A percentile compares a stretch with the other conserved stretches of the same genome.
phyloP scores from a whole-genome alignment of 2,888 invertebrate species.

The Hydriomena furcata region DNA sequence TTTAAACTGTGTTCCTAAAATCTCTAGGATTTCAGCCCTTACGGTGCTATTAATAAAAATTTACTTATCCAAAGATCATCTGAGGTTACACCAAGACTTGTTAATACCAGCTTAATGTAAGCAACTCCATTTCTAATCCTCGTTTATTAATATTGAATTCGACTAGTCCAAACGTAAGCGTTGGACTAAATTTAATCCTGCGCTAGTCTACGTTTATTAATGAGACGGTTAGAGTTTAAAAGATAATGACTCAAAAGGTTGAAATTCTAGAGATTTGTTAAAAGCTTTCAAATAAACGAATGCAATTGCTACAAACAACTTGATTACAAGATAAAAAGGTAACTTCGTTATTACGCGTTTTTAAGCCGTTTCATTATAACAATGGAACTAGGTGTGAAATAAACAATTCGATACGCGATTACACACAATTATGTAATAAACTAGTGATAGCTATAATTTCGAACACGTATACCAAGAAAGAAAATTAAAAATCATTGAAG shows the following conservation, averaged over 20 bases:
- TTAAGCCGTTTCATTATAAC: slow-evolving; percentile 20
- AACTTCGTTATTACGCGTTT: no score
- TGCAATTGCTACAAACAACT: slow-evolving; percentile 4
- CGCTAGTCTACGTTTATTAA: background rate
- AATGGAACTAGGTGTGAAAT: slow-evolving; percentile 28
- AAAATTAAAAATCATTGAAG: slow-evolving; percentile 12
- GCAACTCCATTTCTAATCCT: no score
- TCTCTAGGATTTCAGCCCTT: no score
- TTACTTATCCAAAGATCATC: no score
- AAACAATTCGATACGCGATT: slow-evolving; percentile 21
- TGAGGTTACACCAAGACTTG: no score
- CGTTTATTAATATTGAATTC: no score
- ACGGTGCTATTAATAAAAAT: no score
- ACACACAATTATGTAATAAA: slow-evolving; percentile 13
- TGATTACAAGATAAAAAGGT: slow-evolving; percentile 4
- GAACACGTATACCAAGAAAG: background rate
- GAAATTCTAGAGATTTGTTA: slow-evolving; percentile 7
- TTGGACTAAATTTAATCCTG: slow-evolving; percentile 7
- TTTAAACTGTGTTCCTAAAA: no score
- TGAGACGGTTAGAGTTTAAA: no score
- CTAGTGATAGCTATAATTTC: slow-evolving; percentile 3
- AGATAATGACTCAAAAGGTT: slow-evolving; percentile 8
- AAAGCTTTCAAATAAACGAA: slow-evolving; percentile 5
- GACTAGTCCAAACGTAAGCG: no score
- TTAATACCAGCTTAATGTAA: no score